A percentile compares a stretch with the other conserved stretches of the same genome.
Evolutionary conservation across 2,113 vertebrate genomes (phyloP).

Genomic region (Otocyon megalotis): DNA sequence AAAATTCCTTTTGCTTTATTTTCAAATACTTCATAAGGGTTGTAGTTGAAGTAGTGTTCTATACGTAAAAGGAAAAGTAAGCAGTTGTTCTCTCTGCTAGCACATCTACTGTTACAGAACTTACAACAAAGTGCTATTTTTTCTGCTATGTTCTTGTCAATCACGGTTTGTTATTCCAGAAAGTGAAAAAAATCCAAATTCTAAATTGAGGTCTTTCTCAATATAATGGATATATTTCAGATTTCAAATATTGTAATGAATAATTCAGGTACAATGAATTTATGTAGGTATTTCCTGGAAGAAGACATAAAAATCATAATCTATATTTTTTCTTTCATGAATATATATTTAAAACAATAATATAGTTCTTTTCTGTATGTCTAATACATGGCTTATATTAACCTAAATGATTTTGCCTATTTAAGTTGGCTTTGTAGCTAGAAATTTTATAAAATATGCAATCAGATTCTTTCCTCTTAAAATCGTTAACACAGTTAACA

Average conservation of each 20-base stretch:
- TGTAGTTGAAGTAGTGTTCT: not conserved
- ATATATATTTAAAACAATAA: slow-evolving; percentile 14
- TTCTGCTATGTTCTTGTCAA: not conserved
- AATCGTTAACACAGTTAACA: slow-evolving; percentile 24
- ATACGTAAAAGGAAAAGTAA: not conserved
- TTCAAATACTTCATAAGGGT: not conserved
- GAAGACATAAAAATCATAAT: slow-evolving; percentile 24
- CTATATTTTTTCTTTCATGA: not conserved
- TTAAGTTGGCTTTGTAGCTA: not conserved
- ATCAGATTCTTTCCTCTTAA: not conserved
- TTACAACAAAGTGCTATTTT: slow-evolving; percentile 19
- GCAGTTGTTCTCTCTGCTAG: not conserved
- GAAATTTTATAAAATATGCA: not conserved
- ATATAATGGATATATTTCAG: slow-evolving; percentile 13
- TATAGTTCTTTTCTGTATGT: not conserved
- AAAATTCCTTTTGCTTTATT: not conserved
- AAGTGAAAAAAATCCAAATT: slow-evolving; percentile 24
- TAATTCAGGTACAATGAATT: slow-evolving; percentile 47
- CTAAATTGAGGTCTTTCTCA: slow-evolving; percentile 25
- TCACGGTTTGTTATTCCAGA: slow-evolving; percentile 18
- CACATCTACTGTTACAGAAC: not conserved
- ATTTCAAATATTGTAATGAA: slow-evolving; percentile 50
- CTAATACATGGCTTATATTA: not conserved
- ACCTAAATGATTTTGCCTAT: not conserved
- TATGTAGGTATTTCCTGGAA: not conserved